Evolutionary conservation across 1,140 invertebrate species (phyloP).

Genomic region (Potamilus streckersoni): DNA sequence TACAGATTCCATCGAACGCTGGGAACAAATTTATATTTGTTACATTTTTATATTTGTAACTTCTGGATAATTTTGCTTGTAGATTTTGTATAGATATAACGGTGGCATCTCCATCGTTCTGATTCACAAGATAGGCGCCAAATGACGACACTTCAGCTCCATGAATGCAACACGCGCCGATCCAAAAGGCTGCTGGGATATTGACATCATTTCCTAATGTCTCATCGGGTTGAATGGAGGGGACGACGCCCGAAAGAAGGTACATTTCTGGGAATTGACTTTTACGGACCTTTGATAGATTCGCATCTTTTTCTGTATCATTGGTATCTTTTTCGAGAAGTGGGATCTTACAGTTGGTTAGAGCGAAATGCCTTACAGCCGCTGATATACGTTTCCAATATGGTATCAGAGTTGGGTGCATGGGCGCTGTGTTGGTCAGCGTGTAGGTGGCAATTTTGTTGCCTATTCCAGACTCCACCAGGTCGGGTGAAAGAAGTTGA

Average conservation of each 20-base stretch:
- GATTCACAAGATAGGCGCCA: slow-evolving; percentile 39
- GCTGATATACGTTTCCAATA: slow-evolving; percentile 35
- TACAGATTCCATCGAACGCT: slow-evolving; percentile 35
- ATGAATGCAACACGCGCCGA: slow-evolving; percentile 46
- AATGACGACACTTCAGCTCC: slow-evolving; percentile 33
- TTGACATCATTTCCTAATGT: slow-evolving; percentile 49
- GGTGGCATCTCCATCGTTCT: slow-evolving; percentile 10
- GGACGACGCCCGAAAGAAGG: slow-evolving; percentile 38
- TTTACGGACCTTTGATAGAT: slow-evolving; percentile 4
- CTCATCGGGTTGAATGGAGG: slow-evolving; percentile 32
- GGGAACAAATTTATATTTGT: slow-evolving; percentile 43
- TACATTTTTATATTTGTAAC: slow-evolving; percentile 30
- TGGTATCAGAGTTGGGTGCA: slow-evolving; percentile 37
- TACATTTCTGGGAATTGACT: slow-evolving; percentile 23
- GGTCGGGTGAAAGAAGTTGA: slow-evolving; percentile 44
- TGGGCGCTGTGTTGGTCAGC: slow-evolving; percentile 45
- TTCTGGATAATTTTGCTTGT: slow-evolving; percentile 43
- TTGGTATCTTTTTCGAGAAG: background rate
- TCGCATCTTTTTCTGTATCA: background rate
- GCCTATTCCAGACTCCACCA: slow-evolving; percentile 32
- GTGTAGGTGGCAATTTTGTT: slow-evolving; percentile 40
- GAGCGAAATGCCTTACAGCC: slow-evolving; percentile 37
- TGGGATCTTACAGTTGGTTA: slow-evolving; percentile 42
- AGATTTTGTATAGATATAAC: slow-evolving; percentile 36
- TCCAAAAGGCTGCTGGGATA: slow-evolving; percentile 50